Evolutionary conservation across 2,113 vertebrate genomes (phyloP).

Genomic region (Axis porcinus): DNA sequence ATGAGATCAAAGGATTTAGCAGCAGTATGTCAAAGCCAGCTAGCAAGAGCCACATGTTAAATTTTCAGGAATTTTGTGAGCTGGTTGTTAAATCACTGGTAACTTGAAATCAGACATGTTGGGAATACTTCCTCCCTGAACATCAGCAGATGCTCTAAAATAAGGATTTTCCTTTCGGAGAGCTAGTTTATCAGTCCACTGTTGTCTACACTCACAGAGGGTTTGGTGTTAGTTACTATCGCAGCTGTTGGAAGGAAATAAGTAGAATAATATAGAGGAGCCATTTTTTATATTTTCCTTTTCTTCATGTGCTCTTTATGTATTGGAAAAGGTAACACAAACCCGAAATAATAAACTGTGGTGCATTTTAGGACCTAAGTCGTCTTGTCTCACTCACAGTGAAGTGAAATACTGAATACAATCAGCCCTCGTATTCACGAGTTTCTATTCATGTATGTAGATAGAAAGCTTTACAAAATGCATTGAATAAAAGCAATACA

Average conservation of each 20-base stretch:
- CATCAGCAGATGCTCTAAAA: not conserved
- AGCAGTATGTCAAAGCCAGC: not conserved
- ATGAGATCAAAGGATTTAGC: not conserved
- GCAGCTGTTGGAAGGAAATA: not conserved
- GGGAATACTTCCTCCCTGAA: not conserved
- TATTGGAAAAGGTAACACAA: not conserved
- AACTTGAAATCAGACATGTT: not conserved
- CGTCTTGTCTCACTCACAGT: not conserved
- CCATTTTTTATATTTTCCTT: not conserved
- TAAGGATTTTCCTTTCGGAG: not conserved
- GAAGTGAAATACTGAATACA: not conserved
- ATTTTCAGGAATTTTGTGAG: not conserved
- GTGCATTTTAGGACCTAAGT: not conserved
- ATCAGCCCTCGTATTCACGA: not conserved
- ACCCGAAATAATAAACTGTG: not conserved
- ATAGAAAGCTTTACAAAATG: not conserved
- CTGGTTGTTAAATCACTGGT: not conserved
- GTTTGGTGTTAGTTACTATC: not conserved
- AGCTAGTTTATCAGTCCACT: not conserved
- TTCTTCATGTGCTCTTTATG: not conserved
- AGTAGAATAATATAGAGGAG: not conserved
- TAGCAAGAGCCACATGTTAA: not conserved
- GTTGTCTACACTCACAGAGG: not conserved
- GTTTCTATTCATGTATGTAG: not conserved
- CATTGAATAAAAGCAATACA: not conserved